phyloP scores from a whole-genome alignment of 2,888 invertebrate genomes.

The Peribatodes rhomboidaria region DNA sequence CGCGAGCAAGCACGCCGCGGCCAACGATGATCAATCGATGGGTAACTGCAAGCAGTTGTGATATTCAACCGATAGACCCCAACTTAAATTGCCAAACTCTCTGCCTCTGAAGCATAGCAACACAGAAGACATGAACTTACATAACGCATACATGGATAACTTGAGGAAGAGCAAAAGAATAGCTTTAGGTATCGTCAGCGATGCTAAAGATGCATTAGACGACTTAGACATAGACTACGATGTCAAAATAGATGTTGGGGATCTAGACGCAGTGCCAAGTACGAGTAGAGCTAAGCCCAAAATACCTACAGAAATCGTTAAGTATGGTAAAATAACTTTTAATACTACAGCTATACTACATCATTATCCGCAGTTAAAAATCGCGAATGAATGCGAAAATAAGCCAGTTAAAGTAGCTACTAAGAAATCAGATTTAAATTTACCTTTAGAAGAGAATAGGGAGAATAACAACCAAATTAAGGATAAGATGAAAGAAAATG shows the following conservation, averaged over 20 bases:
- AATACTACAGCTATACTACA: conserved; percentile 81
- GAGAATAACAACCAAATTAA: conserved; percentile 72
- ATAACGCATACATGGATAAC: conserved; percentile 80
- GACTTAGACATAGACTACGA: conserved; percentile 58
- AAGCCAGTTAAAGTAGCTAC: conserved; percentile 51
- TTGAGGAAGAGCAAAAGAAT: conserved; percentile 73
- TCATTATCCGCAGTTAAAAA: conserved; percentile 74
- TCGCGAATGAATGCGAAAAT: conserved; percentile 60
- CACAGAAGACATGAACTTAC: conserved; percentile 78
- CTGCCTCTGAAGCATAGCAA: conserved; percentile 80
- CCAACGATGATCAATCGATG: conserved; percentile 64
- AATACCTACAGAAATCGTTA: conserved; percentile 73
- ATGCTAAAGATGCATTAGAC: conserved; percentile 73
- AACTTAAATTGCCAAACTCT: conserved; percentile 77
- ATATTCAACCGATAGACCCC: conserved; percentile 79
- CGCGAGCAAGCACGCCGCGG: conserved; percentile 79
- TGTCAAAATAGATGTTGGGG: conserved; percentile 56
- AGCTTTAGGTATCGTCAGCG: conserved; percentile 76
- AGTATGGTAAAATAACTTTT: conserved; percentile 81
- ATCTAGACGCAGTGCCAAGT: conserved; percentile 68
- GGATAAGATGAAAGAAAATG: conserved; percentile 34
- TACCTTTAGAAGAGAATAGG: conserved; percentile 55
- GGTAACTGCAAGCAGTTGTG: conserved; percentile 80
- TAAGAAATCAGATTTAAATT: conserved; percentile 71
- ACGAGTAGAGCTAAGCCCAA: conserved; percentile 68